These are phyloP conservation scores for Pseudomyrmex pallidus DNA, from an alignment of 1,140 invertebrate genomes.

Conservation along the genomic window DNA sequence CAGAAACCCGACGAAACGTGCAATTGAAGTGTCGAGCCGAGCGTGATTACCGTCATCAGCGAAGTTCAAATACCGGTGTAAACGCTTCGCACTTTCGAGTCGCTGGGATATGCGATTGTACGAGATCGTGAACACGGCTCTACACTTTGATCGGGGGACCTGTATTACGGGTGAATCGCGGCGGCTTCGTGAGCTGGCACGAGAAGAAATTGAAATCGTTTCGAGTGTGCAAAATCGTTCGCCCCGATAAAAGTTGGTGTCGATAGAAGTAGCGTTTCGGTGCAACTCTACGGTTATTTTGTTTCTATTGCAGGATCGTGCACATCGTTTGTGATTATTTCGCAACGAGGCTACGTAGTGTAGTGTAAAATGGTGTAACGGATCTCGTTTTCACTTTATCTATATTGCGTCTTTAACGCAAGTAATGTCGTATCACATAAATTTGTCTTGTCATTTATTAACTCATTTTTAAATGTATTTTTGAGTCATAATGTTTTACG, in stretches of 20 bases:
- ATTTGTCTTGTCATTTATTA: too few species aligned
- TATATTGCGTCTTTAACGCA: too few species aligned
- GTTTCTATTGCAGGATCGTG: not conserved
- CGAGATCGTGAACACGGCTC: slow-evolving; percentile 71
- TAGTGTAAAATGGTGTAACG: too few species aligned
- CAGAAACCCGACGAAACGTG: slow-evolving; percentile 80
- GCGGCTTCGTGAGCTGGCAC: slow-evolving; percentile 29
- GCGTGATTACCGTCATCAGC: slow-evolving; percentile 80
- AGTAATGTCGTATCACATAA: too few species aligned
- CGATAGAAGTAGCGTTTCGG: not conserved
- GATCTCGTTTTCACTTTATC: too few species aligned
- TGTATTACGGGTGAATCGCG: slow-evolving; percentile 68
- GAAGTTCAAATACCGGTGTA: slow-evolving; percentile 80
- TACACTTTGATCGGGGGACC: slow-evolving; percentile 68
- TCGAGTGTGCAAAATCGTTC: slow-evolving; percentile 57
- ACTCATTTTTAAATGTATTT: too few species aligned
- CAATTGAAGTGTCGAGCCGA: slow-evolving; percentile 78
- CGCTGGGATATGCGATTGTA: slow-evolving; percentile 74
- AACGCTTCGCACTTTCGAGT: slow-evolving; percentile 79
- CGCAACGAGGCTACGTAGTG: too few species aligned
- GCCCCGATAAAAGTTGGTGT: slow-evolving; percentile 47
- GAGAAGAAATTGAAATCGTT: slow-evolving; percentile 72
- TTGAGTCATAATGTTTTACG: too few species aligned
- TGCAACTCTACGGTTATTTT: not conserved
- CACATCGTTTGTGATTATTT: too few species aligned